These are phyloP conservation scores for Dermochelys coriacea DNA, from an alignment of 2,797 vertebrate genomes.

Conservation along the genomic window DNA sequence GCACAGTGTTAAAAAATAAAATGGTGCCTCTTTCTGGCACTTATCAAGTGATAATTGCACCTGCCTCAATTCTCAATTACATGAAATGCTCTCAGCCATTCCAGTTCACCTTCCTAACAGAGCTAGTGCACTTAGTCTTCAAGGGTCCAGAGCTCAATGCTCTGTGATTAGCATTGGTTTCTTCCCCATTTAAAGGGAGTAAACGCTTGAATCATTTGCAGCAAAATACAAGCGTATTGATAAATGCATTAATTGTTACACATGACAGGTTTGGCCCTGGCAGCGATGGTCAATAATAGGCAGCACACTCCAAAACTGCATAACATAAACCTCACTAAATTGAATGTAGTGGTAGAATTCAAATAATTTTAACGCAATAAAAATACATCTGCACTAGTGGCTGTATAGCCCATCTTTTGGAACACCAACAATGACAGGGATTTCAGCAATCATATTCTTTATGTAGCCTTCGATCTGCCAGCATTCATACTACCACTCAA, in stretches of 20 bases:
- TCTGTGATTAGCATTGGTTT: neutral
- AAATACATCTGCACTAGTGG: neutral
- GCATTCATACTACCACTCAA: neutral
- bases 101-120: neutral
- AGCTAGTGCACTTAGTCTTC: neutral
- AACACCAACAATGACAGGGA: neutral
- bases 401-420: neutral
- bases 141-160: neutral
- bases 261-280: neutral
- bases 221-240: conserved; percentile 24
- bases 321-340: neutral
- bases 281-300: neutral
- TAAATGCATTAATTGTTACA: neutral
- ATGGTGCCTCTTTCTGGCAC: rapidly evolving
- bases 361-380: neutral
- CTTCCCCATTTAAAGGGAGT: neutral
- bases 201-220: conserved; percentile 17
- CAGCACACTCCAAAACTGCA: neutral
- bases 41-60: neutral
- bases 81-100: neutral
- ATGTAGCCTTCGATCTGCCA: neutral
- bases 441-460: neutral
- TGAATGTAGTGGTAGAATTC: neutral
- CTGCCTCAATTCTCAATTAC: neutral
- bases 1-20: neutral